These are phyloP conservation scores for Thalassarche chlororhynchos DNA, from an alignment of 2,113 vertebrate species.

Conservation along the genomic window DNA sequence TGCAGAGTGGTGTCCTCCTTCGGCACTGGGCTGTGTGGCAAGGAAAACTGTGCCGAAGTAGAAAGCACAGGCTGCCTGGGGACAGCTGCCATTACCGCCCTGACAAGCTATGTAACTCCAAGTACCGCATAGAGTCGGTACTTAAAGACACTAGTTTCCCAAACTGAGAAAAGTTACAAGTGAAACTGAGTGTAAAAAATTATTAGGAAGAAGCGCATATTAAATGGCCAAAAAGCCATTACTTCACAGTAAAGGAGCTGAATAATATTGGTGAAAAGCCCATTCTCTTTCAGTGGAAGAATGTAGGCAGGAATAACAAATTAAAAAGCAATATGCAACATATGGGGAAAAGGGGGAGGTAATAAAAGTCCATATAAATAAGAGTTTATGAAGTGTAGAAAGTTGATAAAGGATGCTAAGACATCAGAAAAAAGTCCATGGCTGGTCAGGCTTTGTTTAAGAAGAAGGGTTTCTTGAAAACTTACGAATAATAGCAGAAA, in stretches of 20 bases:
- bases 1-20: neutral
- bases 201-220: neutral
- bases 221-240: neutral
- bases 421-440: neutral
- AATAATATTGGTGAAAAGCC: slow-evolving; percentile 4
- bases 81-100: neutral
- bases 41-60: neutral
- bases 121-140: neutral
- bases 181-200: neutral
- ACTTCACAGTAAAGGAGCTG: neutral
- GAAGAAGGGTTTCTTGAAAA: neutral
- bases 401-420: slow-evolving; percentile 41
- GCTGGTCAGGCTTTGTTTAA: neutral
- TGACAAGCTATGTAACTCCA: neutral
- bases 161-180: neutral
- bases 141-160: neutral
- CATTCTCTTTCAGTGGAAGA: neutral
- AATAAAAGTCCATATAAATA: slow-evolving; percentile 41
- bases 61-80: neutral
- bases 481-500: neutral
- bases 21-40: neutral
- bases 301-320: slow-evolving; percentile 24
- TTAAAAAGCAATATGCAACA: slow-evolving; percentile 53
- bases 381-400: slow-evolving; percentile 43
- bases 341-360: neutral